Conservation (phyloP, 2,113 vertebrate species). For the Heliornis fulica region DNA sequence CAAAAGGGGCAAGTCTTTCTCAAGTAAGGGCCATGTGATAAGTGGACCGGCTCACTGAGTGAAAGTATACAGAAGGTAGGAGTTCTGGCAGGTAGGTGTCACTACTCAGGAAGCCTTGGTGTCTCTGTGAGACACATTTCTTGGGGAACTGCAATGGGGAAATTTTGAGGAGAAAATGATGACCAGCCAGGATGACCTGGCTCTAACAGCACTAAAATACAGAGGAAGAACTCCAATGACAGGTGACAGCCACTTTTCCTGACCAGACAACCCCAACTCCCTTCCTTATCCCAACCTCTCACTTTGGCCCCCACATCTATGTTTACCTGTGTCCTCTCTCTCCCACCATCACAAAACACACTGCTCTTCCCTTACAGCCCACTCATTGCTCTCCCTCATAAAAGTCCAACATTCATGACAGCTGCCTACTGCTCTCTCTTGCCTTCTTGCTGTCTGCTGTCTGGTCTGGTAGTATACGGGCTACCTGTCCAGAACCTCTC, state of each 20-base stretch:
- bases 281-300: neutral
- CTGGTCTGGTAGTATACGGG: neutral
- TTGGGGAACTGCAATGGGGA: neutral
- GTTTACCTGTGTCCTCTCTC: neutral
- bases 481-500: neutral
- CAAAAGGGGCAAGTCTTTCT: neutral
- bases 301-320: neutral
- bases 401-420: neutral
- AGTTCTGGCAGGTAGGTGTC: neutral
- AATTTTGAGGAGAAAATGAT: neutral
- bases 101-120: neutral
- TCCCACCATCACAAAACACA: neutral
- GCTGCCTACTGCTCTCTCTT: neutral
- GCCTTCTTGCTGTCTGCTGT: neutral
- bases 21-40: neutral
- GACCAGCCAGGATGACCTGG: neutral
- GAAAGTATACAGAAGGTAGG: neutral
- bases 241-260: neutral
- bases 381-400: neutral
- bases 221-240: neutral
- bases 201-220: neutral
- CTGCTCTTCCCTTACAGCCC: neutral
- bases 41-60: neutral
- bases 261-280: rapidly evolving
- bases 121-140: neutral